Evolutionary conservation across 1,140 invertebrate species (phyloP).

Genomic region (Atta colombica): DNA sequence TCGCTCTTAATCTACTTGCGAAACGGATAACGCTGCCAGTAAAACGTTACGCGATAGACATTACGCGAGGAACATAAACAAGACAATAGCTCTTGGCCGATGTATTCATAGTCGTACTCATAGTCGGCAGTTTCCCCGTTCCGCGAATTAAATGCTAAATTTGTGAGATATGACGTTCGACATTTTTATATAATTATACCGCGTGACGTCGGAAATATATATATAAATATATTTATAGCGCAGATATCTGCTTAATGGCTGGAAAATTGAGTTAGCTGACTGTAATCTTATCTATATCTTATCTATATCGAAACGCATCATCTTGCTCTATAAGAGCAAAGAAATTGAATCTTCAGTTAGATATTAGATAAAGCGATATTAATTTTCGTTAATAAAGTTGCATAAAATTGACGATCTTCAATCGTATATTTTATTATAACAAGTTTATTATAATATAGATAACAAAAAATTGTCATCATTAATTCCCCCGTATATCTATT

Average conservation of each 20-base stretch:
- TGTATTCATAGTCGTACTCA: conserved; percentile 15
- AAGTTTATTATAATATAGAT: too few relatives aligned
- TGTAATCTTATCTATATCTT: not conserved
- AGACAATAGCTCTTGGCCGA: conserved; percentile 28
- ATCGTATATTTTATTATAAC: not conserved
- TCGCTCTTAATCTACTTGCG: conserved; percentile 42
- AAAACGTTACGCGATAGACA: conserved; percentile 36
- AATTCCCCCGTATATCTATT: too few relatives aligned
- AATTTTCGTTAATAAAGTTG: not conserved
- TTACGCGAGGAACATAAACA: conserved; percentile 32
- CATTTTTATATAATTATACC: conserved; percentile 9
- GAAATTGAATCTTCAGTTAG: not conserved
- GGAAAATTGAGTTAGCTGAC: conserved; percentile 24
- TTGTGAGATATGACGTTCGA: not conserved
- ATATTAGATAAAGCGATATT: not conserved
- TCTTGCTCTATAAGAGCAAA: not conserved
- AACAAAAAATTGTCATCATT: not conserved
- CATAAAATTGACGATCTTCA: not conserved
- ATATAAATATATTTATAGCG: conserved; percentile 32
- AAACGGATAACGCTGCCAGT: conserved; percentile 15
- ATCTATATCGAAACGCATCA: not conserved
- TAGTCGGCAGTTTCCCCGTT: not conserved
- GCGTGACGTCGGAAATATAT: conserved; percentile 15
- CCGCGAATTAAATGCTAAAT: conserved; percentile 16
- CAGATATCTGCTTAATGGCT: not conserved